Percentiles rank a stretch among this genome's conserved stretches.
Conservation (phyloP, 2,888 invertebrate species). For the Diloba caeruleocephala region DNA sequence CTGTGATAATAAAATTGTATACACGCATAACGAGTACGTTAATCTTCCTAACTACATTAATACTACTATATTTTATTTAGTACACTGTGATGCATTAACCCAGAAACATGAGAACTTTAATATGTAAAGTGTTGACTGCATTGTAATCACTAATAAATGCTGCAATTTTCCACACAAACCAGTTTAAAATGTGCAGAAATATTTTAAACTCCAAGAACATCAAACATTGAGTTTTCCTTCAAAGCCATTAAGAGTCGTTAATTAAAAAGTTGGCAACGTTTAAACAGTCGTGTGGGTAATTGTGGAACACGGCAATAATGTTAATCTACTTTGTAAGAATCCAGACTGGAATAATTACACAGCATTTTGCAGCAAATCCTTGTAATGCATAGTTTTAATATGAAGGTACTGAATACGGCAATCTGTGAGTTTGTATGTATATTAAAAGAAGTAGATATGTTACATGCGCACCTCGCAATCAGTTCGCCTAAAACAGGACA, state of each 20-base stretch:
- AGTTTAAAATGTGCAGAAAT: slow-evolving; percentile 9
- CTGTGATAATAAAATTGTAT: too few relatives aligned
- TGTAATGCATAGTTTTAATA: slow-evolving; percentile 51
- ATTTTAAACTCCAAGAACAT: slow-evolving; percentile 24
- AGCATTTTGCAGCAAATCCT: slow-evolving; percentile 39
- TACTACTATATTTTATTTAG: slow-evolving; percentile 19
- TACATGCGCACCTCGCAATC: too few relatives aligned
- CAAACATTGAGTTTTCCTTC: slow-evolving; percentile 31
- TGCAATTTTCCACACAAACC: slow-evolving; percentile 30
- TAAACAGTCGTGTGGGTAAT: slow-evolving; percentile 47
- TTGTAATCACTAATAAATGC: slow-evolving; percentile 37
- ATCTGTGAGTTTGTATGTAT: slow-evolving; percentile 30
- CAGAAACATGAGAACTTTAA: slow-evolving; percentile 24
- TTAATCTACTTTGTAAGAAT: slow-evolving; percentile 50
- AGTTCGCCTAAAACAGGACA: too few relatives aligned
- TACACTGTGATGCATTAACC: slow-evolving; percentile 31
- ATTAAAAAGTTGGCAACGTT: slow-evolving; percentile 55
- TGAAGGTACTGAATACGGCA: slow-evolving; percentile 33
- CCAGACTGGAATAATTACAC: slow-evolving; percentile 47
- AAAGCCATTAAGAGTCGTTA: slow-evolving; percentile 34
- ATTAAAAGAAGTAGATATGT: too few relatives aligned
- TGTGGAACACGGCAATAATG: slow-evolving; percentile 49
- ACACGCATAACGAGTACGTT: slow-evolving; percentile 1
- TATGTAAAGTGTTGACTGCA: slow-evolving; percentile 37
- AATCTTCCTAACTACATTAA: slow-evolving; percentile 15